Base-by-base conservation (phyloP, 2,113 vertebrate species). In the Phoxinus phoxinus region DNA sequence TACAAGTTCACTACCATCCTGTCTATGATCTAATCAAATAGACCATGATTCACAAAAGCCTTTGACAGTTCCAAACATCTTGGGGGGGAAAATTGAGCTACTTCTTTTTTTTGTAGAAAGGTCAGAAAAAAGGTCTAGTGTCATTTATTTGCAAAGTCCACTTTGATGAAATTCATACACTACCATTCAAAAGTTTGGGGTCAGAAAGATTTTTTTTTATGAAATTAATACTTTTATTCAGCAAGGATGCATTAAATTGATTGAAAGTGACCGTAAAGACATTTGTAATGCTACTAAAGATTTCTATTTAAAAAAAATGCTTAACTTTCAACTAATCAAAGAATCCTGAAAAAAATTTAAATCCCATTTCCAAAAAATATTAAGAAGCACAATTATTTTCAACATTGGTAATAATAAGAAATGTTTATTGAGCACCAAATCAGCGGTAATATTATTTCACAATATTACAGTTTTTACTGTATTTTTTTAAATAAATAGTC, bases 1-100 rank as follows among this genome's bases (percentile, higher is more conserved):
- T 73, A 74, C 48, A 82, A 79, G 21, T 44, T 30, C 56, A 51
- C 67, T 58, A 84, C 35, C 15, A 74, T 27, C 23, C 12, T 15
- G 2, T 15, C 13, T 3, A n/a, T 74, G 25, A 21, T 76, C 9
- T 4, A 27, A 1, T 76, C 25, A 30, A 6, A 46, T 4, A 75
- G 25, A 6, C 21, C 12, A 44, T 72, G 21, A 72, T 25, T 44
- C 41, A 73, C 12, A 44, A 46, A 61, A 11, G 63, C 27, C 6
- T 6, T 32, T 4, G 32, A 53, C 73, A 76, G 37, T 46, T 73
- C 10, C n/a, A 46, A 46, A 73, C 23, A 61, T 46, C 71, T 46
- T 46, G 41, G 23, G 37, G 41, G 41, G 8, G 0, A 9, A 41
- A 9, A 8, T 41, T 9, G 0, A 41, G 41, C 41, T 41, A 41